Evolutionary conservation across 1,140 invertebrate species (phyloP).

Genomic region (Euwallacea fornicatus): DNA sequence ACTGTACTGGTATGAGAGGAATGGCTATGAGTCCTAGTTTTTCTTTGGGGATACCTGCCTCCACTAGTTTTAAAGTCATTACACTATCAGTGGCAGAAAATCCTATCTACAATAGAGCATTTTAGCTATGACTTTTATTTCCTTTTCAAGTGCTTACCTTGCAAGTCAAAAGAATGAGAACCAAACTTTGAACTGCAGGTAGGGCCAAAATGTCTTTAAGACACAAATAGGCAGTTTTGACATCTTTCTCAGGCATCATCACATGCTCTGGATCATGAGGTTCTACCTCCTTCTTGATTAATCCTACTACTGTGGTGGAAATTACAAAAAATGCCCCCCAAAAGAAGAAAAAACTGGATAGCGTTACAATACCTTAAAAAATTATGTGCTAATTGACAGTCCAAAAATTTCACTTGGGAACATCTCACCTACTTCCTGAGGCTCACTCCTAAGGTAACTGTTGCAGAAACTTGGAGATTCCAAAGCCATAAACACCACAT

Average conservation of each 20-base stretch:
- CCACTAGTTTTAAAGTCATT: slow-evolving; percentile 91
- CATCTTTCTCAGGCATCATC: slow-evolving; percentile 54
- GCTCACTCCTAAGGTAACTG: slow-evolving; percentile 77
- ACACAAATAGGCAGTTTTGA: slow-evolving; percentile 77
- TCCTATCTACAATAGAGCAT: slow-evolving; percentile 70
- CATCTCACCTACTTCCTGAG: slow-evolving; percentile 62
- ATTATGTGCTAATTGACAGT: too few relatives aligned
- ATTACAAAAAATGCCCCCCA: slow-evolving; percentile 93
- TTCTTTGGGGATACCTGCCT: slow-evolving; percentile 94
- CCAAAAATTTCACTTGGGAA: background rate
- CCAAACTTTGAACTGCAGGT: slow-evolving; percentile 75
- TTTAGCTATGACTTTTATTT: background rate
- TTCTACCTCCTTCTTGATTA: slow-evolving; percentile 85
- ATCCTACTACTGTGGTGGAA: slow-evolving; percentile 85
- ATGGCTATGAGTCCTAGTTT: slow-evolving; percentile 89
- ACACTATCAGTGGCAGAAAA: slow-evolving; percentile 96
- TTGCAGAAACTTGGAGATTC: slow-evolving; percentile 97
- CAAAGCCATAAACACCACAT: slow-evolving; percentile 95
- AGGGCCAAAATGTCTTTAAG: slow-evolving; percentile 84
- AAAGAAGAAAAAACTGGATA: slow-evolving; percentile 90
- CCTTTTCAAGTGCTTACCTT: slow-evolving; percentile 67
- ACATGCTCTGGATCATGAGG: slow-evolving; percentile 52
- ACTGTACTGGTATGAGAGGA: slow-evolving; percentile 92
- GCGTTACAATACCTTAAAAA: slow-evolving; percentile 73
- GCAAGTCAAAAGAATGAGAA: slow-evolving; percentile 82